phyloP scores from a whole-genome alignment of 2,113 vertebrate species.

The Brachyistius frenatus region DNA sequence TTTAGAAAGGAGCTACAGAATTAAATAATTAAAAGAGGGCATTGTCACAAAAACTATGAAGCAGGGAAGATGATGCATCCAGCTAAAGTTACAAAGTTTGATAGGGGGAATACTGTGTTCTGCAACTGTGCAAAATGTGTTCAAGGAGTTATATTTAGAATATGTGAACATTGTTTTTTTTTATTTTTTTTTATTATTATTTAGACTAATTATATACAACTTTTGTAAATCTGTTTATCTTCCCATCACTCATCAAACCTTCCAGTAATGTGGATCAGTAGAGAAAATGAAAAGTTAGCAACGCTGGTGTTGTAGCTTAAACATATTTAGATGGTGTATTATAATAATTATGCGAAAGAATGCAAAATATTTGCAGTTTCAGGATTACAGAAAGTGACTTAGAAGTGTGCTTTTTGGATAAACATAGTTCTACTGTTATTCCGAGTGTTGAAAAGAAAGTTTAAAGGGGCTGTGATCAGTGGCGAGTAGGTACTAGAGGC shows the following conservation, averaged over 20 bases:
- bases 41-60: background rate
- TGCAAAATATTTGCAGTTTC: conserved; percentile 25
- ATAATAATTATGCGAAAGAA: conserved; percentile 26
- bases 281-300: conserved; percentile 16
- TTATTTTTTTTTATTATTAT: too few species aligned
- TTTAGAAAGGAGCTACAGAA: too few species aligned
- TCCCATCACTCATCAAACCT: conserved; percentile 16
- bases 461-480: conserved; percentile 57
- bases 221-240: background rate
- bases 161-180: too few species aligned
- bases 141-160: too few species aligned
- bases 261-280: background rate
- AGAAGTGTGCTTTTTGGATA: conserved; percentile 36
- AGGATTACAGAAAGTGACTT: conserved; percentile 40
- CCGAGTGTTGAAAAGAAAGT: conserved; percentile 61
- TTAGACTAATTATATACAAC: too few species aligned
- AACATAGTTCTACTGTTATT: conserved; percentile 51
- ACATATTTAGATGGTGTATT: background rate
- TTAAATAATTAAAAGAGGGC: background rate
- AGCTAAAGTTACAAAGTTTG: too few species aligned
- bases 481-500: conserved; percentile 47
- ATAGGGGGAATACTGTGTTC: too few species aligned
- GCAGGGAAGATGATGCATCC: background rate
- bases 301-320: background rate
- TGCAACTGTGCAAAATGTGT: too few species aligned